phyloP scores from a whole-genome alignment of 2,888 invertebrate species.

The Heliothis peltigera region DNA sequence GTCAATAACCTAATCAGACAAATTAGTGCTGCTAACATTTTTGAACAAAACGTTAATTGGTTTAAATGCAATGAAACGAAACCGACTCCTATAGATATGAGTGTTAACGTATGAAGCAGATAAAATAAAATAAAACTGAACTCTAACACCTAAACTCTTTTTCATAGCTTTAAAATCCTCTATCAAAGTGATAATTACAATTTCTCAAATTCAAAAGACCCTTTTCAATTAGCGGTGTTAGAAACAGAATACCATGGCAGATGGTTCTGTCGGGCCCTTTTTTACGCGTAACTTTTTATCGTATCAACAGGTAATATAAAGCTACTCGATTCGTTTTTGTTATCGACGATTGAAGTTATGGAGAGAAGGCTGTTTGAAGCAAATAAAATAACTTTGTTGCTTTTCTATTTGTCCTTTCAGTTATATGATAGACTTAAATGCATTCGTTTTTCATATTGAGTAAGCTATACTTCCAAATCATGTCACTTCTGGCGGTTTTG shows the following conservation, averaged over 20 bases:
- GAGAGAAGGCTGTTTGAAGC: background rate
- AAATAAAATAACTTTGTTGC: background rate
- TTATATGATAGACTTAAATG: background rate
- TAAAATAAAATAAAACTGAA: slow-evolving; percentile 2
- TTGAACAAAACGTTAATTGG: slow-evolving; percentile 10
- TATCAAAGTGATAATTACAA: slow-evolving; percentile 52
- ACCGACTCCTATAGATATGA: background rate
- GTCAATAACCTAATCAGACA: slow-evolving; percentile 7
- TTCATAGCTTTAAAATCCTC: slow-evolving; percentile 24
- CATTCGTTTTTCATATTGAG: background rate
- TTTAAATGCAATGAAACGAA: slow-evolving; percentile 1
- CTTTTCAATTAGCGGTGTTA: slow-evolving; percentile 78
- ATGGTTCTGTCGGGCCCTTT: slow-evolving; percentile 60
- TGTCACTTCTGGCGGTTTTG: no score
- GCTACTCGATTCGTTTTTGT: slow-evolving; percentile 23
- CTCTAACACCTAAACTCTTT: slow-evolving; percentile 1
- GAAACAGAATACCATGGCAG: slow-evolving; percentile 67
- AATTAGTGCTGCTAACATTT: background rate
- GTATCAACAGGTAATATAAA: slow-evolving; percentile 75
- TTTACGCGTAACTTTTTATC: slow-evolving; percentile 65
- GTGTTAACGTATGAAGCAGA: background rate
- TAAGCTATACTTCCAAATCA: background rate
- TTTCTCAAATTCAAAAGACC: slow-evolving; percentile 52
- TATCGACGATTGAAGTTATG: background rate
- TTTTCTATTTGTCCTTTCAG: background rate